Evolutionary conservation across 2,113 vertebrate genomes (phyloP), one percentile per base, ranked within the genome.

Genomic region (Calonectris borealis): DNA sequence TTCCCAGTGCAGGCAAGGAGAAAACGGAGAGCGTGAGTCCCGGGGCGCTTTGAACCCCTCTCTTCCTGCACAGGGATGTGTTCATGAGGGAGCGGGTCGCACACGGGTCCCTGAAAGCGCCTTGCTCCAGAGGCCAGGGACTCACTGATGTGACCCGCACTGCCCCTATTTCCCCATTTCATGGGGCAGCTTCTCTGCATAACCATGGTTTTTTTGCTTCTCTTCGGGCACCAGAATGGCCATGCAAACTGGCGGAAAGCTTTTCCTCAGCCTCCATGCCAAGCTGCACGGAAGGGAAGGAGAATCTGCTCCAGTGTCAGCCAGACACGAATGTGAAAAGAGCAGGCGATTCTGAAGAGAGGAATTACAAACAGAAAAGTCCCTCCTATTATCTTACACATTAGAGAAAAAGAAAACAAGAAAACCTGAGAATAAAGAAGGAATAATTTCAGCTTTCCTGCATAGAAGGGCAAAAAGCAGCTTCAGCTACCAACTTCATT

Each of bases 401-500:
- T 83, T 55, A 52, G 9, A 81, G 44, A 31, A 57, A 61, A 54
- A n/a, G 21, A 58, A 81, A 68, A 66, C 34, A 52, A 76, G 40
- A 82, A 94, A 86, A 58, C 8, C 21, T 1, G 18, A 88, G 51
- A 69, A 87, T 76, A 93, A 92, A 93, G 85, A 54, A 90, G 38
- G 42, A 77, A 80, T 83, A 0, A 62, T 73, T 93, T 86, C 55
- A 92, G 48, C 68, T 91, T 95, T 91, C 36, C 77, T 92, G 38
- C 80, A 84, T 0, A 48, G 76, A 94, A 93, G 60, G 54, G 75
- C 61, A 86, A 93, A 95, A 96, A 77, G 68, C 49, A 92, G 70
- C 88, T 93, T 93, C 77, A 86, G 73, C 89, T 85, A 90, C 86
- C 68, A 85, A 91, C 81, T 88, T 96, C 22, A 21, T 96, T 96